These are phyloP conservation scores for Siniperca undulata DNA, from an alignment of 2,797 vertebrate species.

Conservation along the genomic window DNA sequence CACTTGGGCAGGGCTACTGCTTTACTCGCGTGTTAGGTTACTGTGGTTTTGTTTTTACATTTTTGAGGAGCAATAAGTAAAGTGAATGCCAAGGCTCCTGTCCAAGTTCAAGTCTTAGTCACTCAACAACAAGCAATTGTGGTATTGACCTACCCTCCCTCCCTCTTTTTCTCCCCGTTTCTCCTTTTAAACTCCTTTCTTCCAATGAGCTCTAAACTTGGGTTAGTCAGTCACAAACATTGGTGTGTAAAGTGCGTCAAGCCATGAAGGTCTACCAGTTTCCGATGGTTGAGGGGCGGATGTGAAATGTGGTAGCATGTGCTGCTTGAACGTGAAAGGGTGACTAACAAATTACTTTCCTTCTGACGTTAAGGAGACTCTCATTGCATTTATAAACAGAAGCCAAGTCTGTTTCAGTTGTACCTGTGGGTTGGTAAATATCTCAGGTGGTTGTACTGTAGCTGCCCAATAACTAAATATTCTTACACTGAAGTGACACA, in stretches of 20 bases:
- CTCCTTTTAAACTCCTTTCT: constrained; percentile 42
- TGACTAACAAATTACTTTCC: constrained; percentile 52
- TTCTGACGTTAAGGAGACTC: constrained; percentile 28
- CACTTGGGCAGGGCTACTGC: constrained; percentile 21
- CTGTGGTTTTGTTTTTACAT: constrained; percentile 66
- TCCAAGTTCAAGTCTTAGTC: constrained; percentile 69
- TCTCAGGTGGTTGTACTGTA: not conserved
- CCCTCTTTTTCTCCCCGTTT: constrained; percentile 28
- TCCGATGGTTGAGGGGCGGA: constrained; percentile 25
- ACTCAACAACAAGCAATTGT: constrained; percentile 69
- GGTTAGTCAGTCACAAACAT: constrained; percentile 57
- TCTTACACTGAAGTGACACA: not conserved
- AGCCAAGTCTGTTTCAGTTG: constrained; percentile 17
- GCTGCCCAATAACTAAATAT: not conserved
- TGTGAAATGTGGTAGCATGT: constrained; percentile 38
- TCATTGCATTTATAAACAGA: constrained; percentile 25
- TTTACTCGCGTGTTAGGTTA: constrained; percentile 40
- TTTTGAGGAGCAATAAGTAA: constrained; percentile 59
- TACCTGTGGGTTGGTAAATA: constrained; percentile 19
- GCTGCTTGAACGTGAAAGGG: constrained; percentile 11
- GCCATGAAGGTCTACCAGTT: constrained; percentile 34
- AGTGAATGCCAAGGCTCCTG: constrained; percentile 56
- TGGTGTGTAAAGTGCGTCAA: constrained; percentile 57
- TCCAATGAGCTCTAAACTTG: constrained; percentile 50
- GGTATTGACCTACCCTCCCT: constrained; percentile 62